Evolutionary conservation across 2,113 vertebrate genomes (phyloP), one percentile per base, ranked within the genome.

Genomic region (Tringa solitaria): DNA sequence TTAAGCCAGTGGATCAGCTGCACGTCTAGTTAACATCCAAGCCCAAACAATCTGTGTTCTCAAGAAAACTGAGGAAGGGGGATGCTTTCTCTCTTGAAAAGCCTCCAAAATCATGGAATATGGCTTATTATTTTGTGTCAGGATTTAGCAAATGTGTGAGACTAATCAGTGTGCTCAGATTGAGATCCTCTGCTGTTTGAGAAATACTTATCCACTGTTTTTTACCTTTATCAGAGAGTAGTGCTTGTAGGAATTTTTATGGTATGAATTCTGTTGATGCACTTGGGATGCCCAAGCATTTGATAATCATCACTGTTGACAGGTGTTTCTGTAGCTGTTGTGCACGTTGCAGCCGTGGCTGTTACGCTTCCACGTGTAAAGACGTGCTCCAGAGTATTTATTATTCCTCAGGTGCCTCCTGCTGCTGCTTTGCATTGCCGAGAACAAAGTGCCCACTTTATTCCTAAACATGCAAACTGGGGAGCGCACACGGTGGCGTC

Each of bases 401-500:
- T 56, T 72, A 28, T 82, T 61, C 51, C 51, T 45, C 1, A 1
- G 57, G 41, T 76, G 45, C 19, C 21, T 10, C 15, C 37, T 60
- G 30, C 46, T 35, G 50, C 43, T 24, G 33, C 51, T 91, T 68
- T 53, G n/a, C 19, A 7, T 19, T 56, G n/a, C 32, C 5, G 0
- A 7, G 32, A 50, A 16, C 1, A 0, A 23, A 69, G 27, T 20
- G 27, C 28, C 21, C 4, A 1, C 27, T 88, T 3, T 82, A 41
- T 73, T 60, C 65, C 28, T 17, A 28, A 70, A 61, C 22, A 1
- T 37, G 48, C 32, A 69, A 51, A 51, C 16, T 10, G 22, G 37
- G 37, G 16, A 3, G 33, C 5, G 2, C 19, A 6, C 16, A 8
- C 6, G 1, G 23, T 0, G 0, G 22, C 20, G 13, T 0, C 0